Conservation (phyloP, 2,797 vertebrate genomes). For the Scleropages formosus region DNA sequence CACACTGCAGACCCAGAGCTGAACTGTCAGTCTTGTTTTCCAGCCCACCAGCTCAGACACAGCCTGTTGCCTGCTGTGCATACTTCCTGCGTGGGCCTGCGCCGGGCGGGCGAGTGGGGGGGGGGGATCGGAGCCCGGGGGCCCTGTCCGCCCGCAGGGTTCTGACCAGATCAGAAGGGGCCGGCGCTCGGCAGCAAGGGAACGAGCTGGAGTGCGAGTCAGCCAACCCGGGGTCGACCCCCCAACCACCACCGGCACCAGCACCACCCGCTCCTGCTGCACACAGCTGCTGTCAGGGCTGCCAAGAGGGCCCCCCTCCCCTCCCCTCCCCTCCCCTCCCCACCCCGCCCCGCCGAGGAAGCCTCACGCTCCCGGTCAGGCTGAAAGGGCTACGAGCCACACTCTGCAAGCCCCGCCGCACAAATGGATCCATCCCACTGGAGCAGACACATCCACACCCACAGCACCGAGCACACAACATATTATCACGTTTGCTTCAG, state of each 20-base stretch:
- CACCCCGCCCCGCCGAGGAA: no score
- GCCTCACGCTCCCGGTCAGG: no score
- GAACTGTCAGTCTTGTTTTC: constrained; percentile 65
- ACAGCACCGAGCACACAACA: neutral
- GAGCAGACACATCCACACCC: no score
- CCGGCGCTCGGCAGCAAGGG: constrained; percentile 46
- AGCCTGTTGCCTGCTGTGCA: constrained; percentile 37
- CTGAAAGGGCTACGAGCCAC: no score
- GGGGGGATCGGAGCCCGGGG: constrained; percentile 41
- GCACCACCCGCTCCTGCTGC: constrained; percentile 22
- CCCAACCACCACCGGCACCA: constrained; percentile 31
- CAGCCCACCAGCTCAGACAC: constrained; percentile 25
- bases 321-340: neutral
- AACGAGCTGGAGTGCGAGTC: constrained; percentile 57
- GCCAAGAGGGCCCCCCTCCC: neutral
- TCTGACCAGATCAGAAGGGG: constrained; percentile 67
- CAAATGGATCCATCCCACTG: no score
- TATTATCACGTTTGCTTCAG: neutral
- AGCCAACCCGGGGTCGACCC: constrained; percentile 55
- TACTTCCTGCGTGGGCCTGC: constrained; percentile 16
- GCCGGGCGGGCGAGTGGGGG: neutral
- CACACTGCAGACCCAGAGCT: constrained; percentile 47
- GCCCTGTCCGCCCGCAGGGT: constrained; percentile 72
- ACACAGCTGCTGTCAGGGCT: neutral
- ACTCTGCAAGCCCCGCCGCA: no score